phyloP scores from a whole-genome alignment of 2,113 vertebrate species.

The Anhinga rufa region DNA sequence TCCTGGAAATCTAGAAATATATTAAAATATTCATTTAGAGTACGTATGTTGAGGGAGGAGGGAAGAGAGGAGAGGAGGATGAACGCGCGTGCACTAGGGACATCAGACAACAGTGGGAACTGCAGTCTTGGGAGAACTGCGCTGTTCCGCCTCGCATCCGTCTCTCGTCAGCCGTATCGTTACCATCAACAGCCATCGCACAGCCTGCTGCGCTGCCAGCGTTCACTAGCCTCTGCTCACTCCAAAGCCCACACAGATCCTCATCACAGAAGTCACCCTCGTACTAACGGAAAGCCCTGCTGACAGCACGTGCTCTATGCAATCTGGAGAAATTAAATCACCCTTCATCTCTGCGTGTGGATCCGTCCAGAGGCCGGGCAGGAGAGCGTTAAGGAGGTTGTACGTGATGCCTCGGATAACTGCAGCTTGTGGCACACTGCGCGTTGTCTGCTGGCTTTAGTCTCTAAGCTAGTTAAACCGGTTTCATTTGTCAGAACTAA shows the following conservation, averaged over 20 bases:
- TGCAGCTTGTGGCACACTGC: background rate
- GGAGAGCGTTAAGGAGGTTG: background rate
- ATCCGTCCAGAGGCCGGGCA: background rate
- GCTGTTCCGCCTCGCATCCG: background rate
- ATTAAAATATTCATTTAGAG: constrained; percentile 7
- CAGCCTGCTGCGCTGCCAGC: background rate
- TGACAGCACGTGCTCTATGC: background rate
- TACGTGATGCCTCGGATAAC: background rate
- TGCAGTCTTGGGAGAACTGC: background rate
- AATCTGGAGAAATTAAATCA: background rate
- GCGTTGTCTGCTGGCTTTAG: background rate
- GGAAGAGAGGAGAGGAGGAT: background rate
- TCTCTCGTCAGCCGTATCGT: background rate
- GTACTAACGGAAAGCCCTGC: background rate
- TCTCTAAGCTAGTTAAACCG: background rate
- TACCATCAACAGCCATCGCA: background rate
- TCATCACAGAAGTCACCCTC: background rate
- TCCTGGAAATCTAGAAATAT: background rate
- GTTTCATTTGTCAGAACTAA: constrained; percentile 18
- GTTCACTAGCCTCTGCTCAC: background rate
- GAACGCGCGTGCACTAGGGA: background rate
- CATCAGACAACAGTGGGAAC: background rate
- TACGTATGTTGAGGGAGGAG: background rate
- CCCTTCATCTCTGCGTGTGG: background rate
- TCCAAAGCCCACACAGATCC: background rate